Conservation (phyloP, 2,797 vertebrate species). For the Emydoidea blandingii region DNA sequence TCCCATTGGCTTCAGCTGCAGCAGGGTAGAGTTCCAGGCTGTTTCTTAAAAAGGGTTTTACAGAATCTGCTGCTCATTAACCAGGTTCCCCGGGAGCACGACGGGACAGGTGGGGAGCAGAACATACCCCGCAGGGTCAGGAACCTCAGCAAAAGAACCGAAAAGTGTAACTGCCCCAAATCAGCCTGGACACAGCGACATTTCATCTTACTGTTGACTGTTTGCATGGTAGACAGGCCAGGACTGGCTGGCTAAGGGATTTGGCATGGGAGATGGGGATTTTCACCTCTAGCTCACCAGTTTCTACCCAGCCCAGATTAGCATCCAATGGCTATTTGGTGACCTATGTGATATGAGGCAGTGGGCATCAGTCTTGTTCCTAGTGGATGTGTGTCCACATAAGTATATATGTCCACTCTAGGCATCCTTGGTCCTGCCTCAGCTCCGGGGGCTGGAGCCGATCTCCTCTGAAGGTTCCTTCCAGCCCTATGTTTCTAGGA, state of each 20-base stretch:
- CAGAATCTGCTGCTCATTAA: background rate
- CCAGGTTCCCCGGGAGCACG: background rate
- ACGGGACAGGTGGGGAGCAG: slow-evolving; percentile 18
- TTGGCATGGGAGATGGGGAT: slow-evolving; percentile 48
- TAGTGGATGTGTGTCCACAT: background rate
- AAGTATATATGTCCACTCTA: background rate
- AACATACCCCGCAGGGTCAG: slow-evolving; percentile 43
- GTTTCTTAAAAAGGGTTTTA: background rate
- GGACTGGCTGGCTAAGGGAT: background rate
- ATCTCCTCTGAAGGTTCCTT: background rate
- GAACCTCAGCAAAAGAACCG: slow-evolving; percentile 65
- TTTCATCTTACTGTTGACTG: slow-evolving; percentile 67
- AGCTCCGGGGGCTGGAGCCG: background rate
- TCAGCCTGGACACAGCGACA: slow-evolving; percentile 69
- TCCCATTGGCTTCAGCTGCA: fast-evolving
- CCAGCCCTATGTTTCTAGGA: background rate
- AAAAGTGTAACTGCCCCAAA: slow-evolving; percentile 57
- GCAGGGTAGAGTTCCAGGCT: background rate
- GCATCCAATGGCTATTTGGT: background rate
- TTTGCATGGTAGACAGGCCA: slow-evolving; percentile 59
- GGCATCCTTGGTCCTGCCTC: background rate
- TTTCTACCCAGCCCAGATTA: background rate
- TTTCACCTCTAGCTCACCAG: slow-evolving; percentile 48
- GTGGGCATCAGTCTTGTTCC: background rate
- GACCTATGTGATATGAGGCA: background rate